Evolutionary conservation across 2,797 vertebrate species (phyloP).

Genomic region (Spatula clypeata): DNA sequence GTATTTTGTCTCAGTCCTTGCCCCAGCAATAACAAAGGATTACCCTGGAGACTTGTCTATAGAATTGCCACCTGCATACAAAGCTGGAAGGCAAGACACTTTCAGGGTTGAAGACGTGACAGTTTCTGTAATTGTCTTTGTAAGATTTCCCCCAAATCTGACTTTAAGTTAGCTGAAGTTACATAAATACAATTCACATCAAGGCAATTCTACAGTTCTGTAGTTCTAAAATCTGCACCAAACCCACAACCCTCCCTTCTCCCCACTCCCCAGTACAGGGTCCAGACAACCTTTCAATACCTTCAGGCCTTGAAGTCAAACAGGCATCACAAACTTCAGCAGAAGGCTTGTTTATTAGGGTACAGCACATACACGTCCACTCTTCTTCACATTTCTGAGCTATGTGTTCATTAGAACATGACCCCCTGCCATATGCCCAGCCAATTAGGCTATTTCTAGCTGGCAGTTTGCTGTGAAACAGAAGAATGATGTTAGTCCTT

Average conservation of each 20-base stretch:
- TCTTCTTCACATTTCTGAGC: constrained; percentile 89
- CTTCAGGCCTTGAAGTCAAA: constrained; percentile 87
- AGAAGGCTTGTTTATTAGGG: constrained; percentile 91
- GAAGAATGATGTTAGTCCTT: constrained; percentile 53
- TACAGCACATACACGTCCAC: constrained; percentile 91
- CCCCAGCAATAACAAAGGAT: background rate
- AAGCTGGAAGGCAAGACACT: background rate
- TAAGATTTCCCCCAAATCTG: background rate
- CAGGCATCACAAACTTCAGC: constrained; percentile 90
- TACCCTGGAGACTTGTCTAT: background rate
- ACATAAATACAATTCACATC: background rate
- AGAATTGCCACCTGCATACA: background rate
- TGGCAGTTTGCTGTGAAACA: constrained; percentile 86
- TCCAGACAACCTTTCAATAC: constrained; percentile 78
- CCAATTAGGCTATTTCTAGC: constrained; percentile 84
- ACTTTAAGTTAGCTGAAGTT: background rate
- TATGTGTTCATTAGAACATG: constrained; percentile 75
- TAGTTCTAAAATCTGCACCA: background rate
- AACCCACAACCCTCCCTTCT: background rate
- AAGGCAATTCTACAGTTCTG: background rate
- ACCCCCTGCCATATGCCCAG: constrained; percentile 78
- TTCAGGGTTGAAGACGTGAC: background rate
- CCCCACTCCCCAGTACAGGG: background rate
- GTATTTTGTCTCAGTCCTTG: background rate
- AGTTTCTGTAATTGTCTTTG: background rate